A percentile compares a stretch with the other conserved stretches of the same genome.
phyloP scores from a whole-genome alignment of 64 coral and sea anemone genomes.

The Catalaphyllia jardinei region DNA sequence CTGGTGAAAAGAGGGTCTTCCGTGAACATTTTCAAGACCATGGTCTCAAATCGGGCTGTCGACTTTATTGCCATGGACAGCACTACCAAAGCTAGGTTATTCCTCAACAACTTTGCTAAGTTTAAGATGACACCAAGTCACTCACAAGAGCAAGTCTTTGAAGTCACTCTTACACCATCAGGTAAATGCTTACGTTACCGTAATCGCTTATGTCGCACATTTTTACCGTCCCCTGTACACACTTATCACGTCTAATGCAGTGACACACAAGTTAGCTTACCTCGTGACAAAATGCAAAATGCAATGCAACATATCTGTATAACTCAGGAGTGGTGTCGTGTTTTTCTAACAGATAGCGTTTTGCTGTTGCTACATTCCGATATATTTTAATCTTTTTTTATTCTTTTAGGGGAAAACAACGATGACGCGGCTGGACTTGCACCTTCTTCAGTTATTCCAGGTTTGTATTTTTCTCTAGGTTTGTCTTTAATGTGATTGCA shows the following conservation, averaged over 20 bases:
- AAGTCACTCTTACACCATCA: conserved; percentile 26
- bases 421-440: background rate
- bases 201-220: too few relatives aligned
- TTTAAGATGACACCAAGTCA: conserved; percentile 37
- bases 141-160: conserved; percentile 24
- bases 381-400: background rate
- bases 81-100: background rate
- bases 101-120: conserved; percentile 37
- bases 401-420: conserved; percentile 12
- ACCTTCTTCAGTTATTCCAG: conserved; percentile 15
- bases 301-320: too few relatives aligned
- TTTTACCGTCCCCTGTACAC: too few relatives aligned
- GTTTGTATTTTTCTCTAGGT: background rate
- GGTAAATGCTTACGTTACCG: background rate
- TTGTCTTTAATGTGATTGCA: background rate
- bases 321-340: too few relatives aligned
- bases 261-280: too few relatives aligned
- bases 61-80: conserved; percentile 33
- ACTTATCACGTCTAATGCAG: too few relatives aligned
- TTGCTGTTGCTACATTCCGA: background rate
- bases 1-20: conserved; percentile 9
- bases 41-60: background rate
- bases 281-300: too few relatives aligned
- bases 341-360: too few relatives aligned
- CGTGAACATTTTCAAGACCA: conserved; percentile 23